These are phyloP conservation scores for Anas acuta DNA, from an alignment of 2,797 vertebrate species.

Conservation along the genomic window DNA sequence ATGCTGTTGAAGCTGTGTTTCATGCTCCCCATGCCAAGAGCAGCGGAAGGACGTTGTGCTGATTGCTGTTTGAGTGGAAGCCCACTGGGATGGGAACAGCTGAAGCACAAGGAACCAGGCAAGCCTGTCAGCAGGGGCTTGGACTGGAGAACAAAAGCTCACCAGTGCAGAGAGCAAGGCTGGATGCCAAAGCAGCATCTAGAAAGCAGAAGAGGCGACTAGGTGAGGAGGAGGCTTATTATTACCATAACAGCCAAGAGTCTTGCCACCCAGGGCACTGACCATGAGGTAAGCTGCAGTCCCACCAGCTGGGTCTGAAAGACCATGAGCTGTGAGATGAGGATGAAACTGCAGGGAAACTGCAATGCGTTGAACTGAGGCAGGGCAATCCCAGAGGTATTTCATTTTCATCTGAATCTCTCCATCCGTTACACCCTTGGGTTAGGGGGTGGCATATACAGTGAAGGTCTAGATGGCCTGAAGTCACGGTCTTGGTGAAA, in stretches of 20 bases:
- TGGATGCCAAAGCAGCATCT: not conserved
- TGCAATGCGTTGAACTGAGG: not conserved
- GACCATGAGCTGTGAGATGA: not conserved
- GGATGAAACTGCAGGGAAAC: not conserved
- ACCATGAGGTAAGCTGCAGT: not conserved
- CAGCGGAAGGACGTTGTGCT: not conserved
- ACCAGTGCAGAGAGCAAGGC: not conserved
- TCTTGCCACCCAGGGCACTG: not conserved
- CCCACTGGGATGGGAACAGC: not conserved
- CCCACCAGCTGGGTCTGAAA: not conserved
- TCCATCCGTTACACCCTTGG: not conserved
- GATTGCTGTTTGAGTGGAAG: not conserved
- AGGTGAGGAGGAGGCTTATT: not conserved
- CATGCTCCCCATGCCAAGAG: not conserved
- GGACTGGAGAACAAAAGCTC: not conserved
- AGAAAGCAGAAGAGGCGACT: not conserved
- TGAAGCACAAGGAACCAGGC: not conserved
- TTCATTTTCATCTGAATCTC: not conserved
- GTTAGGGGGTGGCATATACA: not conserved
- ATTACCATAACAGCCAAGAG: not conserved
- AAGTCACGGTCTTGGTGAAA: not conserved
- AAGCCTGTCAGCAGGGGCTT: not conserved
- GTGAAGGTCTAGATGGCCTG: not conserved
- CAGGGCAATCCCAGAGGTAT: not conserved
- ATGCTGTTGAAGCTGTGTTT: not conserved